phyloP scores from a whole-genome alignment of 1,140 invertebrate genomes.

The Drosophila fuyamai region DNA sequence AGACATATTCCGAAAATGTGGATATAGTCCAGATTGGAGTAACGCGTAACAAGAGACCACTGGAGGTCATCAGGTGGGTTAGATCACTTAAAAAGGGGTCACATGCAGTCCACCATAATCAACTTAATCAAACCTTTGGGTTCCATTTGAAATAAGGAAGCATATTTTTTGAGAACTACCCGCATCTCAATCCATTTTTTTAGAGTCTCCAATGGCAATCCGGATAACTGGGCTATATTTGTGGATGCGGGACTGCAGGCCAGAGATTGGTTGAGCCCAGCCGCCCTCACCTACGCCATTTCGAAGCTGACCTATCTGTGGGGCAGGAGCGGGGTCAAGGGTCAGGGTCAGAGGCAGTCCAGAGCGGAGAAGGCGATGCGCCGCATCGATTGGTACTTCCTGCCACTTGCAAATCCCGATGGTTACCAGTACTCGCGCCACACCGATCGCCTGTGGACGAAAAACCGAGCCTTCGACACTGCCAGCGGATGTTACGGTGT shows the following conservation, averaged over 20 bases:
- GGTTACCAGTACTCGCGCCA: conserved; percentile 89
- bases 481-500: conserved; percentile 89
- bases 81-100: no score
- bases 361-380: conserved; percentile 87
- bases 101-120: no score
- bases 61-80: conserved; percentile 86
- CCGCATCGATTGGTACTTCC: conserved; percentile 92
- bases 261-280: conserved; percentile 94
- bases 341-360: conserved; percentile 33
- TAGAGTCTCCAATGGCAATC: conserved; percentile 88
- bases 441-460: conserved; percentile 89
- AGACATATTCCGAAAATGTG: conserved; percentile 87
- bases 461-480: conserved; percentile 87
- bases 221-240: conserved; percentile 87
- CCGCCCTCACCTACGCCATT: conserved; percentile 91
- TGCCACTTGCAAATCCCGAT: conserved; percentile 90
- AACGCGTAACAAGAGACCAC: conserved; percentile 89
- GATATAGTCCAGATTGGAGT: conserved; percentile 89
- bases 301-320: conserved; percentile 90
- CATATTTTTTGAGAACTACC: no score
- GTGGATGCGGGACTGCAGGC: conserved; percentile 91
- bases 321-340: conserved; percentile 27
- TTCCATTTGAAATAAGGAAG: no score
- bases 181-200: not conserved
- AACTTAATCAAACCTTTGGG: no score